phyloP scores from a whole-genome alignment of 2,113 vertebrate species.

The Narcine bancroftii region DNA sequence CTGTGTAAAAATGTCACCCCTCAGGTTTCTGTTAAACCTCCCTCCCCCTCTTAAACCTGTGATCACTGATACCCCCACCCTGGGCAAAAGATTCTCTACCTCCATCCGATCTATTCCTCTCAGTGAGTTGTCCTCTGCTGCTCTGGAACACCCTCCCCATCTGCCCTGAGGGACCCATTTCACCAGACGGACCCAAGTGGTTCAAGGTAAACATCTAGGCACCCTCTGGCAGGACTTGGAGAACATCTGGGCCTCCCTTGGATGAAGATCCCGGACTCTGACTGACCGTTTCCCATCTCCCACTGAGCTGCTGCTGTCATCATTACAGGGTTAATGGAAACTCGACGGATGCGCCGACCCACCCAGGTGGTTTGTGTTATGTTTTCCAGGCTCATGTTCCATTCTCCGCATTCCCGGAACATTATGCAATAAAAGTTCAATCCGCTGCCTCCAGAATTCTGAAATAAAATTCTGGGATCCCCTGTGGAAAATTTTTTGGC shows the following conservation, averaged over 20 bases:
- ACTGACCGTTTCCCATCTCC: background rate
- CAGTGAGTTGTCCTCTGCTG: background rate
- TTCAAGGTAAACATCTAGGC: too few relatives aligned
- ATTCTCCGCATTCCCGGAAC: conserved; percentile 19
- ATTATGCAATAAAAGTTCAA: background rate
- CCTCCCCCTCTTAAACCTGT: too few relatives aligned
- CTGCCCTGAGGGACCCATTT: too few relatives aligned
- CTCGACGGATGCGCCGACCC: background rate
- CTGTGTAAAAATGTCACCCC: too few relatives aligned
- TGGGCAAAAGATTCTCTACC: too few relatives aligned
- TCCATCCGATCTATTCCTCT: background rate
- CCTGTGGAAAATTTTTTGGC: background rate
- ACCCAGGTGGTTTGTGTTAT: conserved; percentile 23
- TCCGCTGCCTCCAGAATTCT: background rate
- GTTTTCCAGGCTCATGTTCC: background rate
- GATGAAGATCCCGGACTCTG: too few relatives aligned
- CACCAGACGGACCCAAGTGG: too few relatives aligned
- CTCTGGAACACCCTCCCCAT: background rate
- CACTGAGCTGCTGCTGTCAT: background rate
- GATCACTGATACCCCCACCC: too few relatives aligned
- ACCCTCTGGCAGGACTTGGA: too few relatives aligned
- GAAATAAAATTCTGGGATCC: conserved; percentile 5
- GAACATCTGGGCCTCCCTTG: too few relatives aligned
- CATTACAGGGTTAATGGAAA: background rate
- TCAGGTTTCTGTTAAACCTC: too few relatives aligned